phyloP scores from a whole-genome alignment of 2,888 invertebrate species.

The Syrphus vitripennis region DNA sequence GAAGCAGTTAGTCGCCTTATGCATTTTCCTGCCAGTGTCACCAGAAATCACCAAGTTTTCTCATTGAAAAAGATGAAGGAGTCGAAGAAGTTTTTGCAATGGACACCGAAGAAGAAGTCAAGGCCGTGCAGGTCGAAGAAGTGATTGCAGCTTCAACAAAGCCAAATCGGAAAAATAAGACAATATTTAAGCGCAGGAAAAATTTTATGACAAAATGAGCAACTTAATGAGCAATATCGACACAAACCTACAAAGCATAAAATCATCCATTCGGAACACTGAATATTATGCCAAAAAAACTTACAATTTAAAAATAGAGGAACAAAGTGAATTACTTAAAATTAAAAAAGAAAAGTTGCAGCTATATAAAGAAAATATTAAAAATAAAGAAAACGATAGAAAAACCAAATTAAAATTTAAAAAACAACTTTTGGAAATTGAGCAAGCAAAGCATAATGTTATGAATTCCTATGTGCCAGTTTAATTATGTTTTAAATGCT shows the following conservation, averaged over 20 bases:
- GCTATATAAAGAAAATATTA: not conserved
- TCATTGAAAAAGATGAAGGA: no score
- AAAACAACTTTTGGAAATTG: not conserved
- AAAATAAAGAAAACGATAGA: not conserved
- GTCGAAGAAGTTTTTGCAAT: not conserved
- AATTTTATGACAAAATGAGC: no score
- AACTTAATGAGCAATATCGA: no score
- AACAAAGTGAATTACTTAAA: not conserved
- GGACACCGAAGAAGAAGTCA: no score
- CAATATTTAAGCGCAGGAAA: no score
- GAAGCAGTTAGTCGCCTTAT: conserved; percentile 5
- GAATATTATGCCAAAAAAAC: not conserved
- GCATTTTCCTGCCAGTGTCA: not conserved
- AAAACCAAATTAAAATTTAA: not conserved
- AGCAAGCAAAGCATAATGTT: not conserved
- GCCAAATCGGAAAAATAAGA: no score
- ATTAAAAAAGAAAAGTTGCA: not conserved
- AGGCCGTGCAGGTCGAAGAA: no score
- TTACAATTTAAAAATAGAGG: not conserved
- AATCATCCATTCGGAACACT: no score
- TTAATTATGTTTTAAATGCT: no score
- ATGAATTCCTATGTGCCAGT: no score
- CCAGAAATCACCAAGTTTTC: not conserved
- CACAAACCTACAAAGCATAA: no score
- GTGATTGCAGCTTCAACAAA: no score